Evolutionary conservation across 1,140 invertebrate species (phyloP), one percentile per base, ranked within the genome.

Genomic region (Bemisia tabaci): DNA sequence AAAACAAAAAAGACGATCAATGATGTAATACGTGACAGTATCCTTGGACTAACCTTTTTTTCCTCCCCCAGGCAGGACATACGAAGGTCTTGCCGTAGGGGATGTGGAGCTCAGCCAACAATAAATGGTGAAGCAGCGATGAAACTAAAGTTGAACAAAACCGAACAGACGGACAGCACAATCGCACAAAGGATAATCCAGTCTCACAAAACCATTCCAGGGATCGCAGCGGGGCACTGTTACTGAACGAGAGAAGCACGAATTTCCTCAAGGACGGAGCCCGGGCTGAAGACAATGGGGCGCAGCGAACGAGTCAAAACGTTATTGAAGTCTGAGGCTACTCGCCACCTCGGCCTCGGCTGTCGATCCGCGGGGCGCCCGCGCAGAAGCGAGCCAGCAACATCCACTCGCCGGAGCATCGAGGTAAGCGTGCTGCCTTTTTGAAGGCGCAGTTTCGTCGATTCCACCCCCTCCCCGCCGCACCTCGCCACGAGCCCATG

Each of bases 41-140:
- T n/a, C n/a, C n/a, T n/a, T n/a, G n/a, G n/a, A n/a, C n/a, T 48
- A 9, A 74, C 73, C 73, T 70, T 72, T 75, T 68, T 74, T 74
- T 27, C 70, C 71, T 61, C 73, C 73, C 48, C 73, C 73, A 62
- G 72, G 74, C 69, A 74, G 71, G 71, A 74, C 74, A 71, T 74
- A 74, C 59, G 68, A 68, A 59, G 73, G 74, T 64, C 74, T 70
- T 64, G 73, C 72, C 71, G 71, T 72, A 48, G 73, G 73, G 69
- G 74, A 72, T 64, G 73, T 73, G 12, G 74, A 70, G 60, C 72
- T 73, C 1, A 75, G 70, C 74, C 74, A 75, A 68, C 74, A 74
- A 66, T 75, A 74, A 75, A 75, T 74, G 72, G 33, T 73, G 70
- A 60, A 26, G 58, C 21, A n/a, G n/a, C n/a, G n/a, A n/a, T n/a